Evolutionary conservation across 2,797 vertebrate species (phyloP).

Genomic region (Bovichtus diacanthus): DNA sequence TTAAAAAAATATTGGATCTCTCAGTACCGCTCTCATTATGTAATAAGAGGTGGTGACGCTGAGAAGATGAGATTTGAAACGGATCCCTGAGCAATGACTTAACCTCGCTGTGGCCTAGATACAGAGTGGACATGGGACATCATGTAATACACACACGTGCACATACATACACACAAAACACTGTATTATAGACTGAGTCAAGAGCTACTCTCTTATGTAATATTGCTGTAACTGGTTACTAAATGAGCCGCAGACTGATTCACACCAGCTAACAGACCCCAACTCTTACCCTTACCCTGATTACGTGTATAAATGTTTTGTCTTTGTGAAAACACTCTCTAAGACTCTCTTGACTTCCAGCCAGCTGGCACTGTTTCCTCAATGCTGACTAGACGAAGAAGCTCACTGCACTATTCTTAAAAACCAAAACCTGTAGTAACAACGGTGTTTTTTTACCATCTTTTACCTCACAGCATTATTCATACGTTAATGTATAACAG

Average conservation of each 20-base stretch:
- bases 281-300: slow-evolving; percentile 69
- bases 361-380: slow-evolving; percentile 68
- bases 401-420: slow-evolving; percentile 76
- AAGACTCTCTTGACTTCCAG: slow-evolving; percentile 66
- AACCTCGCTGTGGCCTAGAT: slow-evolving; percentile 67
- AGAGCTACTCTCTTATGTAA: slow-evolving; percentile 67
- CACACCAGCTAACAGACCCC: slow-evolving; percentile 80
- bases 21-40: slow-evolving; percentile 39
- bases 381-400: slow-evolving; percentile 58
- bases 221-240: slow-evolving; percentile 74
- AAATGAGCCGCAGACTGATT: slow-evolving; percentile 78
- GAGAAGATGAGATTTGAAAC: slow-evolving; percentile 73
- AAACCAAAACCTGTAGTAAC: slow-evolving; percentile 76
- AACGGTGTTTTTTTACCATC: slow-evolving; percentile 58
- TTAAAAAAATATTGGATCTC: slow-evolving; percentile 24
- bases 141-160: slow-evolving; percentile 48
- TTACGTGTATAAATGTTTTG: slow-evolving; percentile 73
- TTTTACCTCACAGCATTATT: slow-evolving; percentile 79
- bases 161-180: slow-evolving; percentile 38
- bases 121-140: slow-evolving; percentile 61
- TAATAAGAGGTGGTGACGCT: slow-evolving; percentile 59
- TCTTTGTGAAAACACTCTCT: slow-evolving; percentile 73
- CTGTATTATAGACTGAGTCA: slow-evolving; percentile 77
- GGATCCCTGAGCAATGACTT: slow-evolving; percentile 63
- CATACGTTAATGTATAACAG: slow-evolving; percentile 44